Evolutionary conservation across 2,113 vertebrate species (phyloP).

Genomic region (Dromiciops gliroides): DNA sequence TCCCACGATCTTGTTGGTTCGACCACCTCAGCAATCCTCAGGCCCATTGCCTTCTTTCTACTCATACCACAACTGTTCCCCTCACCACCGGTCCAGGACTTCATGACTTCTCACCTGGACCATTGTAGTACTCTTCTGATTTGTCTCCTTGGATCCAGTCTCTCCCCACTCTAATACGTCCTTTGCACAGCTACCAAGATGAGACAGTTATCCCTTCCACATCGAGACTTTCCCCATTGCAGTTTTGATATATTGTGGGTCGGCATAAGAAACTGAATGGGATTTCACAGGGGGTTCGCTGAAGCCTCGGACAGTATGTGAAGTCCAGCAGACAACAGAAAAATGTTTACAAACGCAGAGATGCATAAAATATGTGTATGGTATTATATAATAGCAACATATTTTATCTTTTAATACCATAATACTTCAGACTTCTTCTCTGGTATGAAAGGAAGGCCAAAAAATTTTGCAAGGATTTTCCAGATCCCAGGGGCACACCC

Average conservation of each 20-base stretch:
- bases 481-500: neutral
- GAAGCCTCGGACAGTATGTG: neutral
- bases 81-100: neutral
- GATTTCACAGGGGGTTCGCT: neutral
- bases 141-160: neutral
- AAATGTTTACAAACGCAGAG: neutral
- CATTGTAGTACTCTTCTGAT: neutral
- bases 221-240: neutral
- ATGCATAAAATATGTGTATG: neutral
- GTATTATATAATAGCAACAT: neutral
- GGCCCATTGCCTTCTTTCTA: neutral
- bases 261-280: neutral
- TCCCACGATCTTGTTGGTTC: neutral
- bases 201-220: neutral
- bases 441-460: neutral
- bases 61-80: no score
- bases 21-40: neutral
- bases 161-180: neutral
- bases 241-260: neutral
- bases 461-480: neutral
- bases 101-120: neutral
- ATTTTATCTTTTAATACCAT: neutral
- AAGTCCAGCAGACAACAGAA: neutral
- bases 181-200: neutral
- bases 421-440: neutral